Evolutionary conservation across 2,113 vertebrate genomes (phyloP), one percentile per base, ranked within the genome.

Genomic region (Gobio gobio): DNA sequence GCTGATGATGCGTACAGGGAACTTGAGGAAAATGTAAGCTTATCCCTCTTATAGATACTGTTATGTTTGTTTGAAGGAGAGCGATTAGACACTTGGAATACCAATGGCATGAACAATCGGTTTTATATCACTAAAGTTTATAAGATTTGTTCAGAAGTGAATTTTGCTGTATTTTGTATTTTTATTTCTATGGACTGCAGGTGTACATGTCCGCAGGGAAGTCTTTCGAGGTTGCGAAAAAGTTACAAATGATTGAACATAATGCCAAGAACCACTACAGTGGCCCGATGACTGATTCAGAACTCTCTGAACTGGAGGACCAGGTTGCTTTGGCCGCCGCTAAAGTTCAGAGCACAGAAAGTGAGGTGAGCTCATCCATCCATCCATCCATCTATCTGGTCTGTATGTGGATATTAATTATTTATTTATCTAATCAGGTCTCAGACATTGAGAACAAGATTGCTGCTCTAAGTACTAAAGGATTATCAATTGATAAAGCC

Each of bases 371-470:
- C n/a, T n/a, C n/a, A n/a, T n/a, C n/a, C n/a, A n/a, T 49, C 3
- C 2, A 49, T 45, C 43, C 2, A 13, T 47, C 45, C 0, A 47
- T 47, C 45, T 12, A 45, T 45, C 29, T 29, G 29, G 3, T 24
- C 5, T 73, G 0, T 76, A 29, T 56, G 3, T 68, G 4, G 12
- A 13, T 76, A 2, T 51, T 33, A 18, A 58, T 22, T 76, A 24
- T 24, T 20, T 9, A 18, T 79, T 14, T 47, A 6, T 49, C 29
- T 49, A 40, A 49, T 70, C 91, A 99, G 97, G 95, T 99, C 0
- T 99, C 97, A 0, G 96, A 98, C 43, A 98, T 99, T 0, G 95
- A 99, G 89, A 94, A 92, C 88, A 96, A 97, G 78, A 96, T 99
- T 0, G 96, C 96, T 0, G 96, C 96, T 54, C 92, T 99, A 64